Evolutionary conservation across 2,113 vertebrate species (phyloP).

Genomic region (Synchiropus splendidus): DNA sequence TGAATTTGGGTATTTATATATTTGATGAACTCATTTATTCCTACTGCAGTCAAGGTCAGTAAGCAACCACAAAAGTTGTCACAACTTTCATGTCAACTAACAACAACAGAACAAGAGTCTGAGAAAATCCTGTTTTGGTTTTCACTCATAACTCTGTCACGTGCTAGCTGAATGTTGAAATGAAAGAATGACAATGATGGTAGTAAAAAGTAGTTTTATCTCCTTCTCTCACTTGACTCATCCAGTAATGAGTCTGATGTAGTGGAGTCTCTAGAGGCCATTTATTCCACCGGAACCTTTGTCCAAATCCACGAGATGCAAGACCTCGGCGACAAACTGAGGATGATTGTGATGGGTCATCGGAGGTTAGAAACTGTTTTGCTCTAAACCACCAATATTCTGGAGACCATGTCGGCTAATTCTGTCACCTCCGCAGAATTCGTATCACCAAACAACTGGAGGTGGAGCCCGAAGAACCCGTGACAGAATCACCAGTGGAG

Average conservation of each 20-base stretch:
- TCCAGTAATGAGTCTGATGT: slow-evolving; percentile 85
- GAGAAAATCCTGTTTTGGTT: no score
- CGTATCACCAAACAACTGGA: slow-evolving; percentile 79
- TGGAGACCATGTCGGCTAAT: not conserved
- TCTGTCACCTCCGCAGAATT: slow-evolving; percentile 63
- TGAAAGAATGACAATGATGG: not conserved
- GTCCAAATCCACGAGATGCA: slow-evolving; percentile 99
- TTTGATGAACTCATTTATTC: no score
- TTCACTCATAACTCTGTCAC: no score
- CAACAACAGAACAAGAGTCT: no score
- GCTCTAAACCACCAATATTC: not conserved
- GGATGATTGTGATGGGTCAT: slow-evolving; percentile 98
- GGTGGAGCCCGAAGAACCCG: slow-evolving; percentile 72
- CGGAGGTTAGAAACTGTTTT: slow-evolving; percentile 31
- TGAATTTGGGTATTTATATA: no score
- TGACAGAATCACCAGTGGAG: slow-evolving; percentile 8
- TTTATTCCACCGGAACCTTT: slow-evolving; percentile 89
- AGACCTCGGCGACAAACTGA: slow-evolving; percentile 91
- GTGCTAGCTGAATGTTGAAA: no score
- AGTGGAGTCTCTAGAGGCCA: slow-evolving; percentile 81
- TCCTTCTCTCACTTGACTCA: slow-evolving; percentile 4
- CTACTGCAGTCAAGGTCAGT: no score
- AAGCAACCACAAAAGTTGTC: no score
- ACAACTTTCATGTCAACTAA: no score
- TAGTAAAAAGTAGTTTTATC: no score